These are phyloP conservation scores for Coelopa pilipes DNA, from an alignment of 2,888 invertebrate genomes.

Conservation along the genomic window DNA sequence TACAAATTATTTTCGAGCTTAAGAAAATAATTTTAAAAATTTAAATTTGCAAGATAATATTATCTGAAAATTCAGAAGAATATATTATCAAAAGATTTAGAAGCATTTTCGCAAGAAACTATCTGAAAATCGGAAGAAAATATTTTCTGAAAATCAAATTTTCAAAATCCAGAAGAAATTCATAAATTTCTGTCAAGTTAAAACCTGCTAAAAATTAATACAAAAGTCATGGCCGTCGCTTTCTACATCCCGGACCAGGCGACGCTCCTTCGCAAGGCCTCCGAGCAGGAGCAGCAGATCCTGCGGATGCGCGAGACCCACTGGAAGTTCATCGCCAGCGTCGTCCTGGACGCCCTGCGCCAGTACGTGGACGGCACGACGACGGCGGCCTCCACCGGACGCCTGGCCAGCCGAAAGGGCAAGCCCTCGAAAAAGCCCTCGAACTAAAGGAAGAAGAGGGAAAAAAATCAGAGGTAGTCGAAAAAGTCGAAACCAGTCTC, in stretches of 20 bases:
- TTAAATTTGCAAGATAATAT: no score
- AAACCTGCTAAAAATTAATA: constrained; percentile 16
- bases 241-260: constrained; percentile 64
- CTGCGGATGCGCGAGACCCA: constrained; percentile 57
- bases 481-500: neutral
- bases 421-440: constrained; percentile 32
- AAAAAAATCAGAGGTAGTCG: constrained; percentile 25
- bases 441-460: no score
- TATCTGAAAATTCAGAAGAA: no score
- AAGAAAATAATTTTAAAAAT: no score
- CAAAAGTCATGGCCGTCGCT: constrained; percentile 62
- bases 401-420: constrained; percentile 48
- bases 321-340: constrained; percentile 54
- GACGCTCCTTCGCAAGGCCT: constrained; percentile 57
- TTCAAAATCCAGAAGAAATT: no score
- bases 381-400: constrained; percentile 34
- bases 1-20: no score
- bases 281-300: constrained; percentile 57
- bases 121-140: constrained; percentile 21
- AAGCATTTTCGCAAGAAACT: constrained; percentile 41
- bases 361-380: constrained; percentile 48
- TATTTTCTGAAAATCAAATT: constrained; percentile 42
- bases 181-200: constrained; percentile 18
- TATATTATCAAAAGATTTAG: constrained; percentile 28
- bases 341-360: constrained; percentile 54